Evolutionary conservation across 2,888 invertebrate genomes (phyloP).

Genomic region (Agrotis exclamationis): DNA sequence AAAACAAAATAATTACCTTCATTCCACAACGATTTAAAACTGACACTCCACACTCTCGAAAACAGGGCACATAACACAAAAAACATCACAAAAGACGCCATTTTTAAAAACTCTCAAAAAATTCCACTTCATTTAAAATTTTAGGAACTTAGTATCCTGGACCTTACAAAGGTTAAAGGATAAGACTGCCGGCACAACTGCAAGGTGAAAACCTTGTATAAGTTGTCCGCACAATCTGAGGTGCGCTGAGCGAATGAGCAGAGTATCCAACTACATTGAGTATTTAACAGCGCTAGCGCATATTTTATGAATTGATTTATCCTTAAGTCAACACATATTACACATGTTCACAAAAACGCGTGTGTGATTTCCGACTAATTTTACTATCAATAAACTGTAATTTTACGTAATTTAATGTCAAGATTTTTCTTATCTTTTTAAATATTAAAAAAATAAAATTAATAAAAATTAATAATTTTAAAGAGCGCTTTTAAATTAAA

Average conservation of each 20-base stretch:
- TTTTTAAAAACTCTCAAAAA: slow-evolving; percentile 24
- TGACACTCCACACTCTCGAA: slow-evolving; percentile 41
- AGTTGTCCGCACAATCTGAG: slow-evolving; percentile 66
- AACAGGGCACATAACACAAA: slow-evolving; percentile 31
- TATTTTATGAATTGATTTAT: slow-evolving; percentile 23
- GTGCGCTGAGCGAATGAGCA: slow-evolving; percentile 53
- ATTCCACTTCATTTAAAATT: slow-evolving; percentile 4
- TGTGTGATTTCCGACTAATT: slow-evolving; percentile 14
- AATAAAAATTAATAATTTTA: no score
- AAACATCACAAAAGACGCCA: slow-evolving; percentile 31
- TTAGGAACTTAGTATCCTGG: slow-evolving; percentile 65
- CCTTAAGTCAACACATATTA: slow-evolving; percentile 33
- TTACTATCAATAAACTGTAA: background rate
- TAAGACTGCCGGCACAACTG: slow-evolving; percentile 59
- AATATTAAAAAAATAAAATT: background rate
- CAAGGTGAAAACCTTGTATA: slow-evolving; percentile 60
- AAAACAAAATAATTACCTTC: slow-evolving; percentile 40
- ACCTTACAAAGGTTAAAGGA: slow-evolving; percentile 59
- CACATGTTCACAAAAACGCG: background rate
- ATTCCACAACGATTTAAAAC: slow-evolving; percentile 48
- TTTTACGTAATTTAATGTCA: background rate
- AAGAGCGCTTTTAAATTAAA: background rate
- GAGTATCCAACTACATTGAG: slow-evolving; percentile 15
- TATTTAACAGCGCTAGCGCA: slow-evolving; percentile 23
- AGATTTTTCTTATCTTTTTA: no score